phyloP scores from a whole-genome alignment of 2,113 vertebrate species.

The Procavia capensis region DNA sequence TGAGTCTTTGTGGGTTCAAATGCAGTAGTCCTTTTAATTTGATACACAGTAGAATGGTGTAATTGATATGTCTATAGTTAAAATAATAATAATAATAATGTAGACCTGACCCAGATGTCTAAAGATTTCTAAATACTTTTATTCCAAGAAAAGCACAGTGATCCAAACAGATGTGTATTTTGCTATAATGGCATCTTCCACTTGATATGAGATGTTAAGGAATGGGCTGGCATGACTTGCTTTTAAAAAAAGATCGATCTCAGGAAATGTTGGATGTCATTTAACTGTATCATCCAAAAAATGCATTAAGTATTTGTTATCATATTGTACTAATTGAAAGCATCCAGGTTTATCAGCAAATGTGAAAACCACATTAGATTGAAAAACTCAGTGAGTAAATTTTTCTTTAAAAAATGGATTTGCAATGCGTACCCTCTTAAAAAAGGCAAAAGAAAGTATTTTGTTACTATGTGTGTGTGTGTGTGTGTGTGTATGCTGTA shows the following conservation, averaged over 20 bases:
- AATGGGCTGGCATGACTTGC: not conserved
- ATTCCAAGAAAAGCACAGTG: not conserved
- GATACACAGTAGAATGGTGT: not conserved
- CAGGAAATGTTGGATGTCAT: slow-evolving; percentile 4
- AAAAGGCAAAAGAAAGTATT: not conserved
- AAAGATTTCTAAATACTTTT: not conserved
- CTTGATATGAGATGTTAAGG: not conserved
- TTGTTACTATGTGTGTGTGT: not conserved
- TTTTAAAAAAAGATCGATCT: not conserved
- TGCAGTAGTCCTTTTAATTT: not conserved
- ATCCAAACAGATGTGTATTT: not conserved
- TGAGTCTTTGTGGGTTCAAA: not conserved
- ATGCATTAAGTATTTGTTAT: not conserved
- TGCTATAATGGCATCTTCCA: not conserved
- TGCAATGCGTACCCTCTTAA: not conserved
- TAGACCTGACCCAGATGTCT: not conserved
- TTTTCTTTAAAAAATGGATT: slow-evolving; percentile 29
- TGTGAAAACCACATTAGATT: not conserved
- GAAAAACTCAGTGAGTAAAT: not conserved
- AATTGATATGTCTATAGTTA: not conserved
- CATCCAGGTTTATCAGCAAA: not conserved
- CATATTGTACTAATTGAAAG: not conserved
- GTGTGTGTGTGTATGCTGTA: not conserved
- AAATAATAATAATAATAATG: not conserved
- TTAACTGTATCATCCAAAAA: not conserved